Evolutionary conservation across 2,888 invertebrate species (phyloP).

Genomic region (Amphimallon solstitiale): DNA sequence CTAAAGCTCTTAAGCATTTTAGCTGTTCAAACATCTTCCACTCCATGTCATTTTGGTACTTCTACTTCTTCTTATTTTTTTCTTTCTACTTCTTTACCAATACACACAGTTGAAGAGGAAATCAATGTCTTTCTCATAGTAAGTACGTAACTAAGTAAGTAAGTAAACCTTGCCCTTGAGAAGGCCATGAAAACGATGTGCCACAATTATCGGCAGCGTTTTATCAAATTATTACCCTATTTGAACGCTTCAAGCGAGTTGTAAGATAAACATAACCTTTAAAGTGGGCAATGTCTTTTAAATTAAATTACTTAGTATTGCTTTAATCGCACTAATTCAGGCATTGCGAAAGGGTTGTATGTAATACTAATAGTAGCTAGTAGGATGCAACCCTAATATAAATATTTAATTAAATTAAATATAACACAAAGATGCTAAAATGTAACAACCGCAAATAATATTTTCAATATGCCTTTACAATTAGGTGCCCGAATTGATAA

Average conservation of each 20-base stretch:
- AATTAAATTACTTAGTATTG: slow-evolving; percentile 5
- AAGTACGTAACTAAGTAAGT: not conserved
- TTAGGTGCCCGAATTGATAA: too few relatives aligned
- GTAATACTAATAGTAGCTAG: not conserved
- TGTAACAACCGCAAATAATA: too few relatives aligned
- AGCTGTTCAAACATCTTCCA: slow-evolving; percentile 29
- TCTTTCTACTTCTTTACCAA: not conserved
- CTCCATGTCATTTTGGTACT: slow-evolving; percentile 26
- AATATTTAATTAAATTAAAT: slow-evolving; percentile 8
- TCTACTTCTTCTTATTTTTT: not conserved
- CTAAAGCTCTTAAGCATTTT: slow-evolving; percentile 24
- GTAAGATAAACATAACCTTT: slow-evolving; percentile 26
- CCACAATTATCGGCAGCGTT: not conserved
- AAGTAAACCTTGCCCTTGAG: not conserved
- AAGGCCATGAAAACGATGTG: not conserved
- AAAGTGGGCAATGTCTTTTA: not conserved
- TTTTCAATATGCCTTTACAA: too few relatives aligned
- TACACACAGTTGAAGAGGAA: slow-evolving; percentile 15
- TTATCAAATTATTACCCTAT: slow-evolving; percentile 18
- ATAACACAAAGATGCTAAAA: too few relatives aligned
- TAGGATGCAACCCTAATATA: not conserved
- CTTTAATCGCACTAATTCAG: too few relatives aligned
- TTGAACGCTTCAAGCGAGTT: slow-evolving; percentile 15
- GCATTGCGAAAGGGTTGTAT: too few relatives aligned
- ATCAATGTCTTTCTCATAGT: slow-evolving; percentile 12